phyloP scores from a whole-genome alignment of 2,797 vertebrate genomes.

The Ceryle rudis region DNA sequence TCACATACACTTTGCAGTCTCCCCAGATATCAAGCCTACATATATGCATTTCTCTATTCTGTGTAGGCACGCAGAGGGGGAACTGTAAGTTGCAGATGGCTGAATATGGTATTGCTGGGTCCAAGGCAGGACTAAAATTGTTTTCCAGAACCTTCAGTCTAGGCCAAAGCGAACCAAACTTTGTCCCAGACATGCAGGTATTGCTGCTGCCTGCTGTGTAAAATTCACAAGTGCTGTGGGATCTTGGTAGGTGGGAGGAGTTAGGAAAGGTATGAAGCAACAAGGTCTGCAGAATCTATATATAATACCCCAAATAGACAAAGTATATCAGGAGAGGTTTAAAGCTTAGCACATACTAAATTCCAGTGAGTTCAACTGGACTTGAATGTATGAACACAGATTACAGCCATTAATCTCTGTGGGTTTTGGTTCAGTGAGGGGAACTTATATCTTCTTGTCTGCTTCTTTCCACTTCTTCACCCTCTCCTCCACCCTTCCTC shows the following conservation, averaged over 20 bases:
- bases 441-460: neutral
- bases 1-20: conserved; percentile 9
- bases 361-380: neutral
- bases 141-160: conserved; percentile 30
- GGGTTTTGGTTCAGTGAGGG: neutral
- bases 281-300: neutral
- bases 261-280: neutral
- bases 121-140: conserved; percentile 4
- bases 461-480: neutral
- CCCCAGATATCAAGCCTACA: conserved; percentile 1
- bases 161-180: neutral
- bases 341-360: neutral
- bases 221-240: neutral
- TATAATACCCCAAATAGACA: neutral
- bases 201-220: neutral
- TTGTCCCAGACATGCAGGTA: neutral
- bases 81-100: conserved; percentile 39
- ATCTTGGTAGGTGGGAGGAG: neutral
- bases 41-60: conserved; percentile 6
- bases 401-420: neutral
- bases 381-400: neutral
- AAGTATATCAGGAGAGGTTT: neutral
- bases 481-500: neutral
- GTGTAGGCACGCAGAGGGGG: neutral
- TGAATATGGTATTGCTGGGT: conserved; percentile 2